A percentile compares a stretch with the other conserved stretches of the same genome.
Conservation (phyloP, 2,888 invertebrate genomes). For the Pyrgus malvae region DNA sequence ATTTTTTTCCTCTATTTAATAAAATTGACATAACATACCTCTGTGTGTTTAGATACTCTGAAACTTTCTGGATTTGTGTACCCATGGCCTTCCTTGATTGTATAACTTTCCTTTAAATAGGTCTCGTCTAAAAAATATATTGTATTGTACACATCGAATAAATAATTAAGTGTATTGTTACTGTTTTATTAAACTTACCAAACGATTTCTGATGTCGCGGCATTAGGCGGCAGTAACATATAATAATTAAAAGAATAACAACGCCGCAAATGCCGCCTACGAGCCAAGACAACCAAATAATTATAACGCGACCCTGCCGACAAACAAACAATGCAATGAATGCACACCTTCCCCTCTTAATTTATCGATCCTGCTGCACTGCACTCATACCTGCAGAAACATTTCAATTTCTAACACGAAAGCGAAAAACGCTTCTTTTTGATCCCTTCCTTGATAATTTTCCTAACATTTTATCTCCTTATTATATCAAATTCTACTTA, state of each 20-base stretch:
- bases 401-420: conserved; percentile 69
- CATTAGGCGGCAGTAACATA: conserved; percentile 87
- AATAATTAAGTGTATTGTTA: neutral
- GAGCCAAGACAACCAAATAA: conserved; percentile 81
- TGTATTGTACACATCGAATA: neutral
- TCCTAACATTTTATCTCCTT: conserved; percentile 62
- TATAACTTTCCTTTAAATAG: conserved; percentile 69
- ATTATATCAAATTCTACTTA: conserved; percentile 46
- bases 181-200: conserved; percentile 66
- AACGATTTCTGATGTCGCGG: conserved; percentile 86
- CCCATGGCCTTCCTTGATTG: conserved; percentile 69
- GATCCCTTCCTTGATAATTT: conserved; percentile 50
- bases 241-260: conserved; percentile 83
- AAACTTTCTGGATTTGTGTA: conserved; percentile 66
- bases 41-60: conserved; percentile 61
- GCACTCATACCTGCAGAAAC: conserved; percentile 69
- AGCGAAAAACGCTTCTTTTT: conserved; percentile 63
- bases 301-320: conserved; percentile 73
- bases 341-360: conserved; percentile 22
- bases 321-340: conserved; percentile 34
- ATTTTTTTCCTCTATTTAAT: no score
- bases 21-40: conserved; percentile 41
- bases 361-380: conserved; percentile 44
- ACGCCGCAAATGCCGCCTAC: conserved; percentile 84
- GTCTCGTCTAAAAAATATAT: conserved; percentile 64